These are phyloP conservation scores for Xenopus tropicalis DNA, from an alignment of 2,113 vertebrate genomes.

Conservation along the genomic window DNA sequence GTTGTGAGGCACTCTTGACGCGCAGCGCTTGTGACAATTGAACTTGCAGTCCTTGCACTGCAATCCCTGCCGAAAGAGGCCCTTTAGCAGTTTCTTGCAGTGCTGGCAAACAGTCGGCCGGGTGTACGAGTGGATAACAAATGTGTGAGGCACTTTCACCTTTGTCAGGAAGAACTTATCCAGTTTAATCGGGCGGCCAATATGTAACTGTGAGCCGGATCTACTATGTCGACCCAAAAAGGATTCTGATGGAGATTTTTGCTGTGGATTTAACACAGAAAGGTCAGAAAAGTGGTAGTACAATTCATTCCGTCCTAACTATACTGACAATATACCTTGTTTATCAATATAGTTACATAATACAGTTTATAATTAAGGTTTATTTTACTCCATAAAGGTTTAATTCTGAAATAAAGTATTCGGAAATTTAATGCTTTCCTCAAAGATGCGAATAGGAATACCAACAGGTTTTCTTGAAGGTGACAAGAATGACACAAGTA, in stretches of 20 bases:
- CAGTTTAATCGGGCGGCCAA: conserved; percentile 88
- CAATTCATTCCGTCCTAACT: too few species aligned
- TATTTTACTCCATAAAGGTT: too few species aligned
- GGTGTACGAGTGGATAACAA: conserved; percentile 95
- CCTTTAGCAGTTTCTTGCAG: conserved; percentile 92
- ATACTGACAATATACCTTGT: too few species aligned
- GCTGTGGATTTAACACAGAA: conserved; percentile 58
- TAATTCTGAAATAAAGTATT: too few species aligned
- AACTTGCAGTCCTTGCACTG: conserved; percentile 91
- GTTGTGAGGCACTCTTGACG: conserved; percentile 93
- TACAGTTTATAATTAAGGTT: too few species aligned
- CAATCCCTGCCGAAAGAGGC: conserved; percentile 75
- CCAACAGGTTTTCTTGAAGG: too few species aligned
- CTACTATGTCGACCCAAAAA: conserved; percentile 83
- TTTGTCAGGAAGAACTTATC: conserved; percentile 93
- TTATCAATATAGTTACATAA: too few species aligned
- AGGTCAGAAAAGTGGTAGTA: neutral
- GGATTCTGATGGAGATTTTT: conserved; percentile 83
- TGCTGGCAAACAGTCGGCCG: conserved; percentile 94
- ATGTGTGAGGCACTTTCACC: conserved; percentile 96
- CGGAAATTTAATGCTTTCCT: too few species aligned
- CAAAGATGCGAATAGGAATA: too few species aligned
- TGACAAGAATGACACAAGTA: too few species aligned
- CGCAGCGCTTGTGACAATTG: conserved; percentile 96
- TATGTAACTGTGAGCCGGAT: conserved; percentile 87